Conservation (phyloP, 1,140 invertebrate species). For the Streblospio benedicti region DNA sequence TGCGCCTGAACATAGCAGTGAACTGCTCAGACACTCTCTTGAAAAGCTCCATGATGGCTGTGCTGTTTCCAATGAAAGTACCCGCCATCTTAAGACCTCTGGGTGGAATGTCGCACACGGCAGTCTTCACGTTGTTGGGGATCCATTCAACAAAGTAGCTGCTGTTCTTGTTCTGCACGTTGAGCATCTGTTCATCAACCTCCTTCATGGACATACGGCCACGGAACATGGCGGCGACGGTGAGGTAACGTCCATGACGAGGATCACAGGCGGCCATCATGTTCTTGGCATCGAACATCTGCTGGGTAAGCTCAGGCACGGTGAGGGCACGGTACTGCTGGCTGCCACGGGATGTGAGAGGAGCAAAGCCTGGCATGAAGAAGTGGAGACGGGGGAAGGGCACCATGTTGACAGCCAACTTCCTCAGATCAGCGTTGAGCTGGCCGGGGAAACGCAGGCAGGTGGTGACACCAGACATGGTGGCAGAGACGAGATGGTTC, state of each 20-base stretch:
- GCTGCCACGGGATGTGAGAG: conserved; percentile 67
- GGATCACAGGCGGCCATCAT: conserved; percentile 92
- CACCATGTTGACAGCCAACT: conserved; percentile 95
- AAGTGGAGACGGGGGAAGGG: conserved; percentile 91
- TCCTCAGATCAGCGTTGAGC: conserved; percentile 75
- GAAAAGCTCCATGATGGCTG: conserved; percentile 69
- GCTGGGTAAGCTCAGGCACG: conserved; percentile 69
- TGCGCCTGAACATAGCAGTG: conserved; percentile 62
- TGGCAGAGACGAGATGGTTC: conserved; percentile 56
- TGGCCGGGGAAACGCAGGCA: conserved; percentile 55
- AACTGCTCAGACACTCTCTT: conserved; percentile 67
- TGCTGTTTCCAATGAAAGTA: conserved; percentile 52
- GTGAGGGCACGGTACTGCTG: conserved; percentile 50
- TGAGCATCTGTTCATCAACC: conserved; percentile 62
- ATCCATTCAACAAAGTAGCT: conserved; percentile 65
- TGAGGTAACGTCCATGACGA: conserved; percentile 82
- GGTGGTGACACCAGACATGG: conserved; percentile 76
- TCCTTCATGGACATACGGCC: conserved; percentile 94
- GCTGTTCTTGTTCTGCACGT: conserved; percentile 83
- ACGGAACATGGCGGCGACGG: conserved; percentile 85
- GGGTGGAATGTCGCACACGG: conserved; percentile 58
- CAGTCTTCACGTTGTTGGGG: conserved; percentile 61
- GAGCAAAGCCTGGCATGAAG: conserved; percentile 94
- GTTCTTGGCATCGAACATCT: conserved; percentile 64
- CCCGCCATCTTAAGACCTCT: conserved; percentile 53